Base-by-base conservation (phyloP, 2,888 invertebrate species). In the Laspeyria flexula region DNA sequence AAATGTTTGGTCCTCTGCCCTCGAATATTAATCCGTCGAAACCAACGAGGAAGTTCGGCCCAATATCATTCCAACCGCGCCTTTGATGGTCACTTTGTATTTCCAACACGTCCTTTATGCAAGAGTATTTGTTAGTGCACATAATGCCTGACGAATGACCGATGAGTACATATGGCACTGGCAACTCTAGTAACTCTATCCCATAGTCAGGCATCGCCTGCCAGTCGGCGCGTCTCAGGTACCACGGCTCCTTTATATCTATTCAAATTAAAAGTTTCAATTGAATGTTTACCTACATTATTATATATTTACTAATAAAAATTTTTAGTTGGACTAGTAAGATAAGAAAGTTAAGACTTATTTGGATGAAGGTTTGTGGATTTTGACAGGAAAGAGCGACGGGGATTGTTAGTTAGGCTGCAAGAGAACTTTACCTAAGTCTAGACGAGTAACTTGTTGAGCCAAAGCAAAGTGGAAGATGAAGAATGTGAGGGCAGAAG, bases 231-330 rank as follows among this genome's bases (percentile, higher is more conserved):
- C 90, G 86, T 1, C 88, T 85, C 51, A 90, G 75, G 75, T 86
- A 91, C 92, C 92, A 92, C 15, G 75, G 48, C 60, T 81, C 83
- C 43, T 82, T 79, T 59, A 90, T 53, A 86, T 81, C 90, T 90
- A 79, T 55, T 62, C 69, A 72, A 77, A 77, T 70, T 37, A 74
- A 63, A 71, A 53, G 27, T 13, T 10, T 43, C 21, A 38, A 31
- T 53, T 59, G 21, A 52, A 15, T 41, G 16, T 53, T 42, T 35
- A 6, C 1, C 15, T 31, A n/a, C 0, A 18, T 12, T 9, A 6
- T 29, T 27, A 21, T 15, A 23, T 27, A 27, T 15, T 27, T 10
- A 7, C n/a, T 16, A 1, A 18, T 0, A 23, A 1, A 2, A 4
- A 37, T 34, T 18, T 10, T 18, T 6, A 18, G 25, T 4, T 25